Evolutionary conservation across 2,888 invertebrate genomes (phyloP).

Genomic region (Volucella bombylans): DNA sequence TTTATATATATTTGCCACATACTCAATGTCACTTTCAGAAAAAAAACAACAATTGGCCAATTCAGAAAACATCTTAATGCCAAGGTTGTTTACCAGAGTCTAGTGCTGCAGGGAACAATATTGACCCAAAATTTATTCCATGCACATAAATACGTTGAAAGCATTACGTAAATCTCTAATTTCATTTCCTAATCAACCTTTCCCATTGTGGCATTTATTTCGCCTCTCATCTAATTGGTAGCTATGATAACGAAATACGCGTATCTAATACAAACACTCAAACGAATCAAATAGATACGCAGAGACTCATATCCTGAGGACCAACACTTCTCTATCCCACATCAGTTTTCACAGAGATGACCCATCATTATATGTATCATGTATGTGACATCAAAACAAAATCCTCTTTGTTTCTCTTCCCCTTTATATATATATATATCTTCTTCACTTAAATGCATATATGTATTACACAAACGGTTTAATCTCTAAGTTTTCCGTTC

Average conservation of each 20-base stretch:
- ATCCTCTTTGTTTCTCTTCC: neutral
- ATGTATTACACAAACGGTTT: constrained; percentile 36
- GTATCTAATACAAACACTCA: constrained; percentile 44
- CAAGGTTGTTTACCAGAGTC: neutral
- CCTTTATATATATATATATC: no score
- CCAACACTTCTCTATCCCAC: constrained; percentile 59
- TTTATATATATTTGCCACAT: no score
- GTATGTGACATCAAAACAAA: constrained; percentile 49
- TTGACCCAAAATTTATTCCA: constrained; percentile 34
- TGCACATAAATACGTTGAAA: neutral
- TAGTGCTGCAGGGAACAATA: constrained; percentile 3
- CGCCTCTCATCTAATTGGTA: constrained; percentile 54
- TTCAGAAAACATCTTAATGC: no score
- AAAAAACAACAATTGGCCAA: no score
- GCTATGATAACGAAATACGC: constrained; percentile 49
- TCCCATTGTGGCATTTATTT: constrained; percentile 39
- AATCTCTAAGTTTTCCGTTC: constrained; percentile 54
- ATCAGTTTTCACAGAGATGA: constrained; percentile 63
- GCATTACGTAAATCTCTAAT: constrained; percentile 45
- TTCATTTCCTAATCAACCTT: constrained; percentile 54
- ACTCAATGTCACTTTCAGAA: no score
- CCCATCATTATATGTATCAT: constrained; percentile 50
- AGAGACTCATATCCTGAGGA: constrained; percentile 1
- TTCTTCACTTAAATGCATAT: neutral
- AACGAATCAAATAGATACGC: neutral